Evolutionary conservation across 2,797 vertebrate species (phyloP), one percentile per base, ranked within the genome.

Genomic region (Bovichtus variegatus): DNA sequence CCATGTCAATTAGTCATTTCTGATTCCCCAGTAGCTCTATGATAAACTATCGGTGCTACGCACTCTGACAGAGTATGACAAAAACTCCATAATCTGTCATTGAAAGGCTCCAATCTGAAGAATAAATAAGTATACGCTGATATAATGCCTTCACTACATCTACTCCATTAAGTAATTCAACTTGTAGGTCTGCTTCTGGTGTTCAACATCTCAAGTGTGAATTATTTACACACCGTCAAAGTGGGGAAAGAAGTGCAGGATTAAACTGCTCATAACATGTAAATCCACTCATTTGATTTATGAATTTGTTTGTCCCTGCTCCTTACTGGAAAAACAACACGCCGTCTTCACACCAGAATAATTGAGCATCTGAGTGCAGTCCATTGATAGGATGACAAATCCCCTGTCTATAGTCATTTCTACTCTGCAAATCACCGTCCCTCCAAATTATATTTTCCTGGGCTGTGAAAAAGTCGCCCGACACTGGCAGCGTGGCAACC

Each of bases 321-420:
- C 55, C 64, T 53, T 57, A 47, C 53, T 59, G 47, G 60, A 69
- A 76, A 82, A 85, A 86, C 71, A 87, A 81, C 76, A 78, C 1
- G 8, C 57, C 47, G 12, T 71, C 44, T 27, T 62, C 47, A 51
- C 63, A 50, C 58, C 60, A 29, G 74, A 81, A 83, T 90, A 88
- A 90, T 76, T 86, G 67, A 91, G 85, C 71, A 62, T 71, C 53
- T 65, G 74, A 69, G 54, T 8, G 13, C 49, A 27, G 67, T 77
- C 62, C 71, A 49, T 59, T 76, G 75, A 85, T 21, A 68, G 34
- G 81, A 89, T 89, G 88, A 92, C 80, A 92, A 83, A 89, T 87
- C 84, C 5, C 41, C 81, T 87, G 82, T 90, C 83, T 9, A 12
- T 57, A 69, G 57, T 81, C 50, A 82, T 89, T 82, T 87, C 78